These are phyloP conservation scores for Camelus dromedarius DNA, from an alignment of 2,113 vertebrate species.

Conservation along the genomic window DNA sequence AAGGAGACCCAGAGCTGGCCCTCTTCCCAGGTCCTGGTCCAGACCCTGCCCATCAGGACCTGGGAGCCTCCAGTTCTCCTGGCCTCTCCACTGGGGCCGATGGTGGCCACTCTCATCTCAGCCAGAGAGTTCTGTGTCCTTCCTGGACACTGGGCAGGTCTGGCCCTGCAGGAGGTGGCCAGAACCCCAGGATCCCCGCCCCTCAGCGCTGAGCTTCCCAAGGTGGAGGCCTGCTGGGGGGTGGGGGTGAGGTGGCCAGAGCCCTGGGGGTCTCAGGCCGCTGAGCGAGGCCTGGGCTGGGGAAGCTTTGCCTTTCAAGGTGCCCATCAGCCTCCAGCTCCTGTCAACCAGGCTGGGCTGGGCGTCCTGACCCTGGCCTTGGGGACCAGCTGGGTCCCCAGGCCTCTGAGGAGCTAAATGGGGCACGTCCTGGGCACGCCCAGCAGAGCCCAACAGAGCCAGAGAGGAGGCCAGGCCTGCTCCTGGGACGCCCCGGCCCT, in stretches of 20 bases:
- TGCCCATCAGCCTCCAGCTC: background rate
- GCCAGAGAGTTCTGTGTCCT: background rate
- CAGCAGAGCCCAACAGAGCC: background rate
- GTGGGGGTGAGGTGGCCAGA: fast-evolving
- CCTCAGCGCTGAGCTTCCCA: fast-evolving
- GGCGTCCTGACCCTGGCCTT: background rate
- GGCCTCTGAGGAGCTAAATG: background rate
- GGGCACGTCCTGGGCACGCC: fast-evolving
- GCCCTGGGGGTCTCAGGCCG: background rate
- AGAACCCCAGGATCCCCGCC: background rate
- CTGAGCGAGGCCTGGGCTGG: fast-evolving
- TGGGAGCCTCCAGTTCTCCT: background rate
- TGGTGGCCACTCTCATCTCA: background rate
- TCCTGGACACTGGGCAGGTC: background rate
- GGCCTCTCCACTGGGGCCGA: background rate
- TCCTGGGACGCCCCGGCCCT: background rate
- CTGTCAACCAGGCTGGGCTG: background rate
- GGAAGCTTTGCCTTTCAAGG: background rate
- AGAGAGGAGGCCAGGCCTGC: background rate
- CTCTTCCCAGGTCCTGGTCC: background rate
- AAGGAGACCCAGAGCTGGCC: background rate
- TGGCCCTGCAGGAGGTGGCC: background rate
- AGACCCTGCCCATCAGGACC: background rate
- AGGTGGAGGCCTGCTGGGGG: background rate
- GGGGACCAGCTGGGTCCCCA: background rate